Evolutionary conservation across 2,113 vertebrate species (phyloP), one percentile per base, ranked within the genome.

Genomic region (Psilopogon haemacephalus): DNA sequence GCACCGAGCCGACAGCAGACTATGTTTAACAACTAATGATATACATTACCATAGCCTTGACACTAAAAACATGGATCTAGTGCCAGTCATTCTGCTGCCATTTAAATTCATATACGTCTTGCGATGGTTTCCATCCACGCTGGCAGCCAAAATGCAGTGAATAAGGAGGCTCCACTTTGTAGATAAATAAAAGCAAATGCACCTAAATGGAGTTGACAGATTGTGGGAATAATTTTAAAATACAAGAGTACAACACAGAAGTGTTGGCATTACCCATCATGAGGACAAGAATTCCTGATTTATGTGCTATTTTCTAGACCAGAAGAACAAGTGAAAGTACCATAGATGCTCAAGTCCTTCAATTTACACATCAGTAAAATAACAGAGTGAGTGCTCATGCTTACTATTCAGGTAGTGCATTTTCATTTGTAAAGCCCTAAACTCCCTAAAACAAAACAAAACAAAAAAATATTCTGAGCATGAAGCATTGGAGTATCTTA

Each of bases 21-120:
- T 96, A 92, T 96, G 94, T 97, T 97, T 96, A 96, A 96, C 88
- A 94, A 96, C 93, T 92, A 94, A 95, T 96, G 95, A 94, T 95
- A 97, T 95, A 96, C 71, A 96, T 97, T 95, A 92, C 91, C 92
- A 86, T 9, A 95, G 84, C 87, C 96, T 59, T 95, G 96, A 97
- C 96, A 97, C 95, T 72, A 89, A 95, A 97, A 97, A 97, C 95
- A 97, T 64, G 26, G 28, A 94, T 32, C 96, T 67, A 40, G 71
- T 94, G 95, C 95, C 97, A 97, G 89, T 79, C 94, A 94, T 86
- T 91, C 96, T 93, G 96, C 93, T 96, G 92, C 89, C 91, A 88
- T 94, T 92, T 92, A 95, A 96, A 95, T 81, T 78, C 87, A 87
- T 89, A 93, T 93, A 94, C 3, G 3, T 96, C 93, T 96, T 84